Evolutionary conservation across 2,888 invertebrate genomes (phyloP).

Genomic region (Eutolmus rufibarbis): DNA sequence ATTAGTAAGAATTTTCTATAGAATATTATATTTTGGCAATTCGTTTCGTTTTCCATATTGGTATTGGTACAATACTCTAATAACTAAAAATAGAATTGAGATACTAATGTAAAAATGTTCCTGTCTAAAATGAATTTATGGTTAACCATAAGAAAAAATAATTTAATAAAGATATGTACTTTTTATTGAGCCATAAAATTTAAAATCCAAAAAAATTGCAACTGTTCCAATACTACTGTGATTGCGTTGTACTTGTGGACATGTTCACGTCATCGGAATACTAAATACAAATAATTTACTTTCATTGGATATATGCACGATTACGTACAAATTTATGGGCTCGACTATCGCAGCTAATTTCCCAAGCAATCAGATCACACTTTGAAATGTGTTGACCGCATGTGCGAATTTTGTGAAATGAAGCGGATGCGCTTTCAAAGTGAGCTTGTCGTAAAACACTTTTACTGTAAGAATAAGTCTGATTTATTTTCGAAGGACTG

Average conservation of each 20-base stretch:
- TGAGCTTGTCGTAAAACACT: not conserved
- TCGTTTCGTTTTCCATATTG: no score
- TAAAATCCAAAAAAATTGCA: no score
- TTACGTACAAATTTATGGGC: not conserved
- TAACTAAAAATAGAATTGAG: no score
- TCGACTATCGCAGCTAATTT: not conserved
- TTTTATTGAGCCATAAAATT: no score
- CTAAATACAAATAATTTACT: not conserved
- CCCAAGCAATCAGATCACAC: not conserved
- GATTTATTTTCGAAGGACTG: not conserved
- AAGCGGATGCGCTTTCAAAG: not conserved
- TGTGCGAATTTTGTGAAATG: not conserved
- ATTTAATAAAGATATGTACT: no score
- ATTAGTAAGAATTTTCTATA: no score
- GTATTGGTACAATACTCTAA: no score
- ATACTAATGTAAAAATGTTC: no score
- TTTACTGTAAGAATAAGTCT: not conserved
- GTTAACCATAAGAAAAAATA: no score
- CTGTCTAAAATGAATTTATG: no score
- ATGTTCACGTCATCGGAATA: not conserved
- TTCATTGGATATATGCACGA: not conserved
- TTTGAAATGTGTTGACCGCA: not conserved
- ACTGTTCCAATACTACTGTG: not conserved
- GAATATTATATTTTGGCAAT: no score
- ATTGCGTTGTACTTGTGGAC: not conserved